A percentile compares a stretch with the other conserved stretches of the same genome.
phyloP scores from a whole-genome alignment of 2,888 invertebrate species.

The Micropterix aruncella region DNA sequence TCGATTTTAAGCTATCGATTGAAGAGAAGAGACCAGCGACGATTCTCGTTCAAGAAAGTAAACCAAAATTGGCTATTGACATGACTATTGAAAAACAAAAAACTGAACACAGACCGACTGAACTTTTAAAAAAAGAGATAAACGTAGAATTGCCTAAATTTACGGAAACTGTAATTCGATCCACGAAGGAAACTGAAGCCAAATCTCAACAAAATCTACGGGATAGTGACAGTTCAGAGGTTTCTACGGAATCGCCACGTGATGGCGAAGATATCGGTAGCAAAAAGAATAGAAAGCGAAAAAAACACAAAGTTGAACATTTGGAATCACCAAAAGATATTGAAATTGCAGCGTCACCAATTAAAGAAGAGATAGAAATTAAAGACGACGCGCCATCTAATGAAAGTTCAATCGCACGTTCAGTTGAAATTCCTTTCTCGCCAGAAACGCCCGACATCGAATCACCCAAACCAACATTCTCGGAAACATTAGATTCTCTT shows the following conservation, averaged over 20 bases:
- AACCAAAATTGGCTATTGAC: constrained; percentile 2
- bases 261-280: constrained; percentile 31
- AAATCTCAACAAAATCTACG: constrained; percentile 7
- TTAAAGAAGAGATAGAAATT: too few species aligned
- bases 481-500: constrained; percentile 13
- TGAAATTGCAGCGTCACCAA: constrained; percentile 24
- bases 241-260: constrained; percentile 19
- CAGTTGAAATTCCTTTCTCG: constrained; percentile 17
- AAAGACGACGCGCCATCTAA: constrained; percentile 28
- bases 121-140: constrained; percentile 26
- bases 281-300: constrained; percentile 47
- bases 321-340: constrained; percentile 15
- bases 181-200: constrained; percentile 6
- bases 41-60: not conserved
- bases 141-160: constrained; percentile 22
- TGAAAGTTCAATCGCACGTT: constrained; percentile 33
- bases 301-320: constrained; percentile 40
- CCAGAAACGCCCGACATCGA: constrained; percentile 30
- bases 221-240: constrained; percentile 17
- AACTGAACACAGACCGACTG: constrained; percentile 17
- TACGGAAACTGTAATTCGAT: constrained; percentile 12
- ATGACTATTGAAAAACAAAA: constrained; percentile 7
- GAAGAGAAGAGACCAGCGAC: constrained; percentile 20
- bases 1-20: constrained; percentile 21
- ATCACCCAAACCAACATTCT: constrained; percentile 28